Evolutionary conservation across 2,113 vertebrate genomes (phyloP).

Genomic region (Alectura lathami): DNA sequence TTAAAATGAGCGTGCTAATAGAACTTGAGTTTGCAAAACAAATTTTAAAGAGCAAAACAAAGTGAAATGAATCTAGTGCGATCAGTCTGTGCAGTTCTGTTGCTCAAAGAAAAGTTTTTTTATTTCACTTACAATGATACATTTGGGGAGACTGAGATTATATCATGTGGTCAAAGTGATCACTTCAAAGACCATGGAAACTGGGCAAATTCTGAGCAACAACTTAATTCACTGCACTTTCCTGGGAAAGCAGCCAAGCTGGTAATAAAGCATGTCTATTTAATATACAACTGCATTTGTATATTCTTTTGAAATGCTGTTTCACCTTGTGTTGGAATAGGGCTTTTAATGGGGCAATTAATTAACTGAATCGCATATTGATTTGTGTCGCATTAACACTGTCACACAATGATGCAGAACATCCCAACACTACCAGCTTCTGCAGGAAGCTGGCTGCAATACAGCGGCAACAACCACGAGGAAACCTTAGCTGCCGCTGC

Average conservation of each 20-base stretch:
- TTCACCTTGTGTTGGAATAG: neutral
- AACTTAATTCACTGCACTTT: neutral
- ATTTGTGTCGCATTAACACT: neutral
- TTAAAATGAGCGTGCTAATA: neutral
- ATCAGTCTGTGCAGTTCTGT: neutral
- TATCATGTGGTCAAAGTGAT: neutral
- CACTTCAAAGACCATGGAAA: neutral
- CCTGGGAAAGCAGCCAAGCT: constrained; percentile 31
- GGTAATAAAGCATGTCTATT: neutral
- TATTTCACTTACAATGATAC: neutral
- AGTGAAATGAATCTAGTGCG: neutral
- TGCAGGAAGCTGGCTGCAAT: neutral
- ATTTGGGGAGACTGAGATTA: neutral
- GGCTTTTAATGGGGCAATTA: neutral
- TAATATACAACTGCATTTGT: neutral
- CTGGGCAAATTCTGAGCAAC: neutral
- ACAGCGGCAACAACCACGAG: neutral
- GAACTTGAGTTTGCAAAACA: neutral
- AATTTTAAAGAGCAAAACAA: neutral
- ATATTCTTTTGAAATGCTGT: neutral
- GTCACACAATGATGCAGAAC: neutral
- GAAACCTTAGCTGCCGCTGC: neutral
- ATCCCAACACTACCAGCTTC: neutral
- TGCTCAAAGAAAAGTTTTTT: neutral
- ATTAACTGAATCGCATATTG: neutral